Evolutionary conservation across 2,113 vertebrate species (phyloP), one percentile per base, ranked within the genome.

Genomic region (Trichechus manatus): DNA sequence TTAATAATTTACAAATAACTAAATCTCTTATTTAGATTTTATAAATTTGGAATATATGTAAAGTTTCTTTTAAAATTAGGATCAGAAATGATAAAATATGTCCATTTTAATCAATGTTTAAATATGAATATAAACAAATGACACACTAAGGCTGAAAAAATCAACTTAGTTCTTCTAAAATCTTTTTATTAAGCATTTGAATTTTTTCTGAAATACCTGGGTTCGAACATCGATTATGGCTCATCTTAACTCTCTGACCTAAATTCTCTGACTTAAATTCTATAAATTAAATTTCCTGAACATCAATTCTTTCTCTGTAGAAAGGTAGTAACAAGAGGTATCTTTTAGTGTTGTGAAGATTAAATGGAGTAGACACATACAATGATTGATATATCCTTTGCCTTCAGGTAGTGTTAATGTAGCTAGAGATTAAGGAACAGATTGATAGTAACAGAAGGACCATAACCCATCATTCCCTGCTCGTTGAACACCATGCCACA

Each of bases 51-150:
- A 53, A 94, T 63, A 59, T 85, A 64, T 75, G 3, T 56, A 50
- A 59, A 66, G 5, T 93, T 86, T 95, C 17, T 59, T 82, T 88
- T 31, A 50, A 86, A 91, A 50, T 85, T 95, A 56, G 11, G 5
- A 27, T 47, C 27, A 78, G 39, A 94, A 84, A 92, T 87, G 31
- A 89, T 56, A 74, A 44, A 77, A 78, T 59, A 77, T 77, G 4
- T 53, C 20, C 5, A 39, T 63, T 93, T 96, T 82, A 93, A 86
- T 89, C 27, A 86, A 77, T 4, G 90, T 44, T 96, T 93, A 77
- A 87, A 53, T 89, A 56, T 70, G 66, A 92, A 90, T 66, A 63
- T 90, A 61, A 91, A 42, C 75, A 86, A 44, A 78, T 33, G 36
- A 72, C 25, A 85, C 33, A 56, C 53, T 15, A 17, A 56, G 53